Base-by-base conservation (phyloP, 2,113 vertebrate genomes). In the Pelecanus crispus region DNA sequence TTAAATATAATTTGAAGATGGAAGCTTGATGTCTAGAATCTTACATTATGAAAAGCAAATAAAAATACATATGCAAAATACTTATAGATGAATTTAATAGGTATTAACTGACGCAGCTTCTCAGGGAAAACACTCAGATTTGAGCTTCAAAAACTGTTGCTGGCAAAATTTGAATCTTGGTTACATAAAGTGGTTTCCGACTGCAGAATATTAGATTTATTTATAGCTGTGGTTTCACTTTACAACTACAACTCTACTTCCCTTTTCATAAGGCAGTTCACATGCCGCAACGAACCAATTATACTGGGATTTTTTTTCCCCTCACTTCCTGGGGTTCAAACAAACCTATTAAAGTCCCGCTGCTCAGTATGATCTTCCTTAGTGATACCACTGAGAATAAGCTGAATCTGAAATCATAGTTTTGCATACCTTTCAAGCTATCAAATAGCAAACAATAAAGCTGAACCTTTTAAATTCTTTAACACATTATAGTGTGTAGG, bases 351-450 rank as follows among this genome's bases (percentile, higher is more conserved):
- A 95, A 97, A 98, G 94, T 90, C 92, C 83, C 38, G 86, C 90
- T 97, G 91, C 94, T 97, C 93, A 94, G 55, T 94, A 93, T 94
- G 93, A 96, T 96, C 87, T 94, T 97, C 94, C 92, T 96, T 94
- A 97, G 94, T 53, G 90, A 97, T 92, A 96, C 77, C 75, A 96
- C 70, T 96, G 96, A 98, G 90, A 96, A 97, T 94, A 97, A 91
- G 83, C 71, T 92, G 93, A 97, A 97, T 92, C 65, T 86, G 66
- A 97, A 98, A 97, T 95, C 93, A 97, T 38, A 94, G 95, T 97
- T 97, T 95, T 97, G 88, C 83, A 97, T 96, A 96, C 68, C 77
- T 97, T 97, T 97, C 70, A 97, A 95, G 95, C 93, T 95, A 97
- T 85, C 86, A 97, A 96, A 96, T 10, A 85, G 81, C 71, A 97